Evolutionary conservation across 2,797 vertebrate species (phyloP).

Genomic region (Pantherophis alleghaniensis): DNA sequence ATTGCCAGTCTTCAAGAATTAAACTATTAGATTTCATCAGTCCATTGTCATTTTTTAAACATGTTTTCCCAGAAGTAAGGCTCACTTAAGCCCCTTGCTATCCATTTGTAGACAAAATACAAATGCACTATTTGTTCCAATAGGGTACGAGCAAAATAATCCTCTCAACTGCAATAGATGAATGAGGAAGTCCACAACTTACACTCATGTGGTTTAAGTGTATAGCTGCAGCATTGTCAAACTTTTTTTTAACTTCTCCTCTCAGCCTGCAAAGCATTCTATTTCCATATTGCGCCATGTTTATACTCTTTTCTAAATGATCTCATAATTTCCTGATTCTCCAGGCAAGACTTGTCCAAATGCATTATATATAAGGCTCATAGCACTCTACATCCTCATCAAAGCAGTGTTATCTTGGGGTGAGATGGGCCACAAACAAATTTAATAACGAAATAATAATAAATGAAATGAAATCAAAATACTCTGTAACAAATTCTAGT

Average conservation of each 20-base stretch:
- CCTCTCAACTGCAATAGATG: neutral
- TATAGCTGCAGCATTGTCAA: neutral
- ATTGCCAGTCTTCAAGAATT: neutral
- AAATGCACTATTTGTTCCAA: neutral
- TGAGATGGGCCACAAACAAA: neutral
- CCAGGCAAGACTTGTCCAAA: neutral
- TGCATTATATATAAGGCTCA: neutral
- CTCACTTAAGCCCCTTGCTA: neutral
- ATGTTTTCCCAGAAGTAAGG: neutral
- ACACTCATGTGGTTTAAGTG: too few species aligned
- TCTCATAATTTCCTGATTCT: neutral
- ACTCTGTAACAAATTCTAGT: neutral
- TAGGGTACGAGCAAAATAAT: neutral
- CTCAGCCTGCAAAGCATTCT: neutral
- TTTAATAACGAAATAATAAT: neutral
- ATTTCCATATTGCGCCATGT: neutral
- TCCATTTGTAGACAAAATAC: neutral
- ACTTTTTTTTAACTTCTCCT: too few species aligned
- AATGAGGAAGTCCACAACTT: neutral
- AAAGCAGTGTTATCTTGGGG: neutral
- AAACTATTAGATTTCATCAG: neutral
- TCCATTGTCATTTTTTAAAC: neutral
- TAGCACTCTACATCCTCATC: neutral
- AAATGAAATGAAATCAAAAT: neutral
- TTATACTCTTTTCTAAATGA: neutral